A percentile compares a stretch with the other conserved stretches of the same genome.
Evolutionary conservation across 1,140 invertebrate genomes (phyloP).

Genomic region (Atta cephalotes): DNA sequence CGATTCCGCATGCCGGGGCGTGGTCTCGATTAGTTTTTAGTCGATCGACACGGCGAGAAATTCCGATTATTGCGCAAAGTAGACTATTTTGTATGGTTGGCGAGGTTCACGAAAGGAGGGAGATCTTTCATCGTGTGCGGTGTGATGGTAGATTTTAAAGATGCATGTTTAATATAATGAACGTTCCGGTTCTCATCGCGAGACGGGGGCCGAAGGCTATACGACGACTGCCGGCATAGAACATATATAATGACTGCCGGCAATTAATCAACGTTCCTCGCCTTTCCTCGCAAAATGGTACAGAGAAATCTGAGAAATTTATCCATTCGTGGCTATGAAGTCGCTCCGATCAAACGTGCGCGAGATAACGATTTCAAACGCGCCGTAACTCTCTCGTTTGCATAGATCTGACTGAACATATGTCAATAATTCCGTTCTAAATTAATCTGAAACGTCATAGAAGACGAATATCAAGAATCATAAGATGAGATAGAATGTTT

Average conservation of each 20-base stretch:
- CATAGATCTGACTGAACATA: background rate
- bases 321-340: conserved; percentile 8
- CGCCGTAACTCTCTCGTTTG: conserved; percentile 3
- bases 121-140: conserved; percentile 1
- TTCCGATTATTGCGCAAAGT: conserved; percentile 46
- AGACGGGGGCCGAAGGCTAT: background rate
- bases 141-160: conserved; percentile 48
- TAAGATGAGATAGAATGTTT: background rate
- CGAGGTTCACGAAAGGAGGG: background rate
- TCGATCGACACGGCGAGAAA: background rate
- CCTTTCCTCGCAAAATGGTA: conserved; percentile 10
- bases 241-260: background rate
- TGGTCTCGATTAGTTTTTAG: conserved; percentile 24
- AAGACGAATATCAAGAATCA: background rate
- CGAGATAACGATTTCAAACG: conserved; percentile 44
- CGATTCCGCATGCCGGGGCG: background rate
- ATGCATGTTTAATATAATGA: conserved; percentile 49
- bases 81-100: conserved; percentile 18
- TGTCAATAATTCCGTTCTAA: background rate
- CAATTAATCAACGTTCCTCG: conserved; percentile 68
- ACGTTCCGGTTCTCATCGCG: conserved; percentile 24
- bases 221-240: background rate
- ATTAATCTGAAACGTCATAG: background rate
- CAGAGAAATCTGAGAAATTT: conserved; percentile 1
- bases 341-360: background rate